Percentiles rank a stretch among this genome's conserved stretches.
phyloP scores from a whole-genome alignment of 2,113 vertebrate species.

The Rhinoptilus africanus region DNA sequence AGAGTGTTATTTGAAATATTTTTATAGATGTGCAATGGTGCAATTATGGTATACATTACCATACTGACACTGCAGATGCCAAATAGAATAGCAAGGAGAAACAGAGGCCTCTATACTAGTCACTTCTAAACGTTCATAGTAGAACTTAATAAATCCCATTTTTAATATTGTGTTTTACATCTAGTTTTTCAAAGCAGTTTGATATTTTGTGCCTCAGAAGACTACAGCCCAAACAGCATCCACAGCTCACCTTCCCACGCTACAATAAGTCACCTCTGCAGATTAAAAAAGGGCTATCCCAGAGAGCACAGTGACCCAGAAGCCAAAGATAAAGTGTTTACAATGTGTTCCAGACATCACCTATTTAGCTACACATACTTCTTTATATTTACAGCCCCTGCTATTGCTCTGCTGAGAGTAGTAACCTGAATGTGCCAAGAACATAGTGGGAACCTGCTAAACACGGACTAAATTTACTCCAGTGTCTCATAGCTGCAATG shows the following conservation, averaged over 20 bases:
- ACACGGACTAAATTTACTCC: background rate
- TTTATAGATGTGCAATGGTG: background rate
- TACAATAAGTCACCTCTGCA: background rate
- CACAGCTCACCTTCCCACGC: background rate
- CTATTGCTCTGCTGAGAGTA: background rate
- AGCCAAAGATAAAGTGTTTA: background rate
- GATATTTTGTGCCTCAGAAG: background rate
- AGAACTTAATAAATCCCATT: background rate
- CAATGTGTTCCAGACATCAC: conserved; percentile 5
- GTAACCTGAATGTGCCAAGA: conserved; percentile 9
- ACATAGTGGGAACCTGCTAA: background rate
- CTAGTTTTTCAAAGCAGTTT: background rate
- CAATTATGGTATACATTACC: background rate
- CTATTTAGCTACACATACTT: background rate
- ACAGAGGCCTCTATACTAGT: background rate
- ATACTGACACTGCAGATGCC: background rate
- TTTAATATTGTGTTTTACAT: background rate
- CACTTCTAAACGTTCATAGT: background rate
- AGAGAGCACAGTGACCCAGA: background rate
- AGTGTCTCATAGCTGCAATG: background rate
- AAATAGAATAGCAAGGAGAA: background rate
- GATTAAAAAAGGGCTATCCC: background rate
- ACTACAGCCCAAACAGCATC: background rate
- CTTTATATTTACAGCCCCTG: conserved; percentile 1
- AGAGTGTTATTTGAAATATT: background rate